Base-by-base conservation (phyloP, 1,140 invertebrate species). In the Sipha flava region DNA sequence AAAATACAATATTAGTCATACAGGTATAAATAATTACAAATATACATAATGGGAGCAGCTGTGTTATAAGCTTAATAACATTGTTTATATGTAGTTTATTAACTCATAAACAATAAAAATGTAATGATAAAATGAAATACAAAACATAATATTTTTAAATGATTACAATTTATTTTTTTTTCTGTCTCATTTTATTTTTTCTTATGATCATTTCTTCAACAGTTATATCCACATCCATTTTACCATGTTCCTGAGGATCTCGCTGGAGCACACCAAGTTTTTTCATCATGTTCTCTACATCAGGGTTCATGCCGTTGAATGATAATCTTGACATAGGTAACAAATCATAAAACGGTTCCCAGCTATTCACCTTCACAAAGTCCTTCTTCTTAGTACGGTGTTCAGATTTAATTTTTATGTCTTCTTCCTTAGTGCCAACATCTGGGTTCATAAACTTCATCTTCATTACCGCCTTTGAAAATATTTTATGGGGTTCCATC, bases 371-470 rank as follows among this genome's bases (percentile, higher is more conserved):
- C 9, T 77, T 77, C 16, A 34, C 6, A 18, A 77, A 52, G 16
- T 77, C 73, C n/a, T 77, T 77, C 29, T 59, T 77, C 7, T 37
- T 77, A 1, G 16, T 3, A 7, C 23, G 26, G 21, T 77, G 52
- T 12, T 77, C 73, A 40, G 34, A 43, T 26, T 77, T 77, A 12
- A 77, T 57, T 16, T 31, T 26, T 26, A 77, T 12, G 18, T 57
- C 23, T 23, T 1, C 31, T 40, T 77, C 73, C 0, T 21, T 23
- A 3, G 31, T 26, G 31, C 23, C 34, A 5, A 59, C 37, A 26
- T 37, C 52, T 2, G 73, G 73, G 31, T 77, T 77, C 73, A 77
- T 77, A 26, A 77, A 77, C 10, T 77, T 77, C 73, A 77, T 77
- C 43, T 77, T 77, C 52, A 77, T 59, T n/a, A 77, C 40, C 0